These are phyloP conservation scores for Drosophila navojoa DNA, from an alignment of 1,140 invertebrate genomes.

Conservation along the genomic window DNA sequence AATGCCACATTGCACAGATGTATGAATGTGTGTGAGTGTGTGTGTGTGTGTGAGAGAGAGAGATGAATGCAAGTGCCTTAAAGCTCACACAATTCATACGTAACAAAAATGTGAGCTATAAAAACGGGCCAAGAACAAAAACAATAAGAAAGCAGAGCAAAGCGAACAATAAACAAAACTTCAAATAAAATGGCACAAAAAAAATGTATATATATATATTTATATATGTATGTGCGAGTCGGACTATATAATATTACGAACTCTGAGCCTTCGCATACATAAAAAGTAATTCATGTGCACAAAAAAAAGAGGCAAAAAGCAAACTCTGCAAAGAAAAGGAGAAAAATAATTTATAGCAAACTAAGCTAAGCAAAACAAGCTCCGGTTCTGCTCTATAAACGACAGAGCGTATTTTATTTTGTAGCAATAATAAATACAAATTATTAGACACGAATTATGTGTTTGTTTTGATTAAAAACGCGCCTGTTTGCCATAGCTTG, in stretches of 20 bases:
- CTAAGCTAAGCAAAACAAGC: conserved; percentile 37
- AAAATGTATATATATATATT: background rate
- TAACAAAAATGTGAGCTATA: conserved; percentile 53
- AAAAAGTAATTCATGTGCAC: conserved; percentile 59
- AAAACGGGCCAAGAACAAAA: conserved; percentile 53
- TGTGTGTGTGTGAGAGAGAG: conserved; percentile 39
- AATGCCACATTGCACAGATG: conserved; percentile 26
- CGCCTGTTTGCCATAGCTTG: conserved; percentile 29
- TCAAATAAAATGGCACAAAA: conserved; percentile 35
- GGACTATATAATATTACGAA: conserved; percentile 26
- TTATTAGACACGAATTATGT: conserved; percentile 71
- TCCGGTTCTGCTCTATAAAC: conserved; percentile 8
- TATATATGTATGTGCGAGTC: conserved; percentile 5
- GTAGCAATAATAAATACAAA: conserved; percentile 35
- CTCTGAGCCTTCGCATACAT: conserved; percentile 30
- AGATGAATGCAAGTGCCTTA: conserved; percentile 62
- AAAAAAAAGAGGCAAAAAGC: conserved; percentile 23
- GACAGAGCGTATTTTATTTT: conserved; percentile 29
- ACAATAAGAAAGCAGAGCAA: conserved; percentile 28
- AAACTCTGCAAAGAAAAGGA: conserved; percentile 20
- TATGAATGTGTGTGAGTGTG: background rate
- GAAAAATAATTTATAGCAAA: conserved; percentile 43
- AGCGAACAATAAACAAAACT: conserved; percentile 19
- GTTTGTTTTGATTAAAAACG: conserved; percentile 72
- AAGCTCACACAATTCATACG: conserved; percentile 31